Conservation (phyloP, 2,888 invertebrate genomes). For the Epinotia brunnichana region DNA sequence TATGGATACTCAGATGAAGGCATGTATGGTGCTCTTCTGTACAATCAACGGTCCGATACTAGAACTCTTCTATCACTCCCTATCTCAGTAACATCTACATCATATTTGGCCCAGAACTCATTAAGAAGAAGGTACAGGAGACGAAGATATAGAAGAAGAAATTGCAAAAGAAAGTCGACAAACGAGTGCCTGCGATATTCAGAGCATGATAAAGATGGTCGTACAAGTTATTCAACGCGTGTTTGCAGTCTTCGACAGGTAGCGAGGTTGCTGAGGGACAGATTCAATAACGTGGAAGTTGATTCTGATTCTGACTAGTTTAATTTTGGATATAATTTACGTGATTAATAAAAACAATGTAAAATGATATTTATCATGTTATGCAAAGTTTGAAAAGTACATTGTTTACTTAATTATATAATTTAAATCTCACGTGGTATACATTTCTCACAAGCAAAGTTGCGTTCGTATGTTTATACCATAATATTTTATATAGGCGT, state of each 20-base stretch:
- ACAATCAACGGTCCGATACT: not conserved
- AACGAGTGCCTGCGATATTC: slow-evolving; percentile 44
- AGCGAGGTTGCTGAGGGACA: slow-evolving; percentile 44
- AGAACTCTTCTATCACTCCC: not conserved
- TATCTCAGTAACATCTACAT: not conserved
- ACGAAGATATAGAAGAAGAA: not conserved
- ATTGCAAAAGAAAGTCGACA: slow-evolving; percentile 10
- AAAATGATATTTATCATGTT: too few relatives aligned
- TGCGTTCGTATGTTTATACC: too few relatives aligned
- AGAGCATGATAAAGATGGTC: slow-evolving; percentile 44
- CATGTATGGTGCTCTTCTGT: not conserved
- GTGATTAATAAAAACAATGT: too few relatives aligned
- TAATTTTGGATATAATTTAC: too few relatives aligned
- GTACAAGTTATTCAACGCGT: slow-evolving; percentile 43
- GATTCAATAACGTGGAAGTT: slow-evolving; percentile 40
- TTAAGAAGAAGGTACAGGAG: not conserved
- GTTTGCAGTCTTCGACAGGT: slow-evolving; percentile 47
- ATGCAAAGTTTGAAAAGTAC: too few relatives aligned
- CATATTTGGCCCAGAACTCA: not conserved
- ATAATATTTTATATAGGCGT: too few relatives aligned
- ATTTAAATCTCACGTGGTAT: too few relatives aligned
- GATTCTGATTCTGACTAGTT: not conserved
- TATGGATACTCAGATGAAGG: slow-evolving; percentile 1
- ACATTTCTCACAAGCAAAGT: too few relatives aligned
- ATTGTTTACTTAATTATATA: too few relatives aligned